A percentile compares a stretch with the other conserved stretches of the same genome.
Evolutionary conservation across 2,888 invertebrate species (phyloP).

Genomic region (Nudaria mundana): DNA sequence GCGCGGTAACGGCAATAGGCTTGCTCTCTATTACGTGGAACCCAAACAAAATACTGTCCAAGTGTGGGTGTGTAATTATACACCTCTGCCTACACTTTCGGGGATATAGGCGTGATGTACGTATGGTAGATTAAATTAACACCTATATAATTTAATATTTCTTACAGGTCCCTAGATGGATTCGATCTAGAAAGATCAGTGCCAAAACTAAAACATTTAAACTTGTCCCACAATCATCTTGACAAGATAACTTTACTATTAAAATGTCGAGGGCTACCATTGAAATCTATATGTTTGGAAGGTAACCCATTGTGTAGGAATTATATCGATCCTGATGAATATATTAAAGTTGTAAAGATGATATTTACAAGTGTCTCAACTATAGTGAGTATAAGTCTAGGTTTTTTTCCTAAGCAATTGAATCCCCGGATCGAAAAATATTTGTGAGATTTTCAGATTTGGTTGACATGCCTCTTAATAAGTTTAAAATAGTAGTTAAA

Average conservation of each 20-base stretch:
- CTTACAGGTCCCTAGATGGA: constrained; percentile 52
- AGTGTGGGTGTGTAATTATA: too few species aligned
- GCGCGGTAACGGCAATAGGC: too few species aligned
- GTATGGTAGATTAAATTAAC: too few species aligned
- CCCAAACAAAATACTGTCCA: too few species aligned
- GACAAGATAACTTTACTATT: constrained; percentile 43
- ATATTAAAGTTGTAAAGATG: constrained; percentile 77
- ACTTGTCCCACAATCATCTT: constrained; percentile 57
- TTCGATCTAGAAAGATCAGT: constrained; percentile 43
- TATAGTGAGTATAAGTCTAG: constrained; percentile 75
- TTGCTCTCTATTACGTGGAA: too few species aligned
- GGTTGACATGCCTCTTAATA: too few species aligned
- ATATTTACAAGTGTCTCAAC: constrained; percentile 75
- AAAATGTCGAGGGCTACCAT: constrained; percentile 49
- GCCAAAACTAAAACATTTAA: constrained; percentile 47
- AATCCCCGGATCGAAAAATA: too few species aligned
- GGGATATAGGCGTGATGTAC: too few species aligned
- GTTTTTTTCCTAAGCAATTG: too few species aligned
- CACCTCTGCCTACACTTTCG: too few species aligned
- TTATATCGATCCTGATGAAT: constrained; percentile 80
- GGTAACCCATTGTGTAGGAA: constrained; percentile 87
- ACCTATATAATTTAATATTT: constrained; percentile 16
- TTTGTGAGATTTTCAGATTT: too few species aligned
- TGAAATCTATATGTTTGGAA: constrained; percentile 81
- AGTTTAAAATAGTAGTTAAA: too few species aligned